phyloP scores from a whole-genome alignment of 1,140 invertebrate species.

The Propsilocerus akamusi region DNA sequence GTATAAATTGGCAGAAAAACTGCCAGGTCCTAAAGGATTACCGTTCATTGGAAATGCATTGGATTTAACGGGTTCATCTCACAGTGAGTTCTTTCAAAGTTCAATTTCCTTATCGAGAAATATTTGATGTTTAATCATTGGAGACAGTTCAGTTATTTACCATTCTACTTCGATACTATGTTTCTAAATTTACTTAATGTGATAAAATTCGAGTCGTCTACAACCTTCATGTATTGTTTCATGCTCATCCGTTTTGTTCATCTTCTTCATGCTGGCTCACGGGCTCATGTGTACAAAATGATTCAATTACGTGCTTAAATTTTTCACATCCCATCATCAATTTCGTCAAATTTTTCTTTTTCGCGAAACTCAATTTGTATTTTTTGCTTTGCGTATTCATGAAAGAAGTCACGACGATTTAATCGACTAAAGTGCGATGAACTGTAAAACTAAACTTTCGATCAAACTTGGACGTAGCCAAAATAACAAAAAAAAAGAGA shows the following conservation, averaged over 20 bases:
- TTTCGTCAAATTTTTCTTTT: neutral
- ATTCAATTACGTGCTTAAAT: neutral
- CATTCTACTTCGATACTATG: neutral
- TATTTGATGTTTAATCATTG: neutral
- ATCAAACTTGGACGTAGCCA: neutral
- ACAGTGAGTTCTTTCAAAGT: constrained; percentile 25
- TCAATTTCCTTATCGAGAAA: neutral
- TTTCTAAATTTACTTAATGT: neutral
- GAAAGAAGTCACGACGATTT: neutral
- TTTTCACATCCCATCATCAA: neutral
- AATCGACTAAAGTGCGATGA: neutral
- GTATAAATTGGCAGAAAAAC: constrained; percentile 44
- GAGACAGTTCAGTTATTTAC: neutral
- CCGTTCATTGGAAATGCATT: constrained; percentile 52
- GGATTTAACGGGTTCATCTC: constrained; percentile 43
- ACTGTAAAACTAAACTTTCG: neutral
- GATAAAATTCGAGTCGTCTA: neutral
- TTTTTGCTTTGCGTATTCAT: neutral
- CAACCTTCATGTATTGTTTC: neutral
- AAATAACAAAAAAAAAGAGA: neutral
- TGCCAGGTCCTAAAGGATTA: constrained; percentile 45
- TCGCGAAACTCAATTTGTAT: neutral
- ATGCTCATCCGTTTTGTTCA: neutral
- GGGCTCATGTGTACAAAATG: no score
- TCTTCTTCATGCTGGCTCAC: no score